Base-by-base conservation (phyloP, 2,113 vertebrate species). In the Sprattus sprattus region DNA sequence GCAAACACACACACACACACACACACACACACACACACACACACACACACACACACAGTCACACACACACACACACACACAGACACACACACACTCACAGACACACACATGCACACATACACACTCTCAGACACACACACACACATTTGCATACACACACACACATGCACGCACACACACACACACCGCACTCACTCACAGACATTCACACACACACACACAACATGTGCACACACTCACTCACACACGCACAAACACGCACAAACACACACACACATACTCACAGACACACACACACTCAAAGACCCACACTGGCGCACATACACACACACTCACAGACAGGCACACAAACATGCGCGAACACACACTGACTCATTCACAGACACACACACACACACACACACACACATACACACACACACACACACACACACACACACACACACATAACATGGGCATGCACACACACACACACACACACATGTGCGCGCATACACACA, bases 161-260 rank as follows among this genome's bases (percentile, higher is more conserved):
- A 67, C 25, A 67, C 25, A 67, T 0, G 25, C 13, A n/a, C 64
- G 5, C 57, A 64, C 60, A 67, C 28, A 71, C 10, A 71, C 9
- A 32, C 64, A 49, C 46, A 49, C 46, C 81, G 50, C 46, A 82
- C 81, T 25, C 81, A 82, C 46, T 50, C 81, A 82, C 47, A 82
- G 3, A 39, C 47, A 50, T 4, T 2, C 22, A 28, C 15, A 32
- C 15, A 54, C 22, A 54, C 11, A 82, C 82, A 25, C n/a, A 71
- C n/a, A 28, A 32, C 25, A 75, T 3, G 5, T 11, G 4, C 67
- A 39, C 32, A 39, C 10, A 15, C 13, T 3, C 11, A 78, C 22
- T 7, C 22, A 67, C n/a, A 39, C 39, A 39, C 39, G 39, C 39
- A 39, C 39, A 39, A 39, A 13, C 67, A 39, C 32, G 16, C 10